Base-by-base conservation (phyloP, 2,113 vertebrate genomes). In the Donacobius atricapilla region DNA sequence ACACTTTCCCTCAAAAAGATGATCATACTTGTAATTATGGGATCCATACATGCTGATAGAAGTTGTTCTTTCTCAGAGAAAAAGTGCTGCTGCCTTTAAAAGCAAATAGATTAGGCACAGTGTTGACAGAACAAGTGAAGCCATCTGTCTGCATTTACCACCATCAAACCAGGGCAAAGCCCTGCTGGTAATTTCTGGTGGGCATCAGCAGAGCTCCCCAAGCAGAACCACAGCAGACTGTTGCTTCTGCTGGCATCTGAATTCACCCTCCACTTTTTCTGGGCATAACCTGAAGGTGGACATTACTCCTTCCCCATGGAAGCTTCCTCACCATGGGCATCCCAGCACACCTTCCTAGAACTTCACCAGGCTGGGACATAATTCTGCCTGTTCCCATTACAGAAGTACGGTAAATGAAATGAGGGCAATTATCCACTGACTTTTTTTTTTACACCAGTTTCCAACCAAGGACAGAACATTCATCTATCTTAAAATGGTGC, bases 231-330 rank as follows among this genome's bases (percentile, higher is more conserved):
- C 9, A 33, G 28, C 42, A 72, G 23, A 13, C 7, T 48, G 19
- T 25, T 80, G 25, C 48, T 75, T 72, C 28, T n/a, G 9, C 25
- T 77, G 57, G 4, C 1, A 0, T 66, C 31, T 45, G 21, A 53
- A 83, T 20, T 65, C 54, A 57, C 28, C 6, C 8, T 70, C 25
- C 5, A 1, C 25, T 56, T 44, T 65, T 85, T 58, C 22, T 65
- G 33, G n/a, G 30, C 6, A 6, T 25, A 22, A 17, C 11, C 54
- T 48, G 37, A 79, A 54, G 24, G 9, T 24, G 16, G 13, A 30
- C 0, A 0, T 14, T 7, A 9, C 15, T 71, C 5, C 22, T 53
- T 71, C 6, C 20, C 54, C 2, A 1, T 6, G n/a, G 37, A 57
- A 27, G 0, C 22, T 45, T 75, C 14, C 24, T 93, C 2, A 1